Evolutionary conservation across 2,888 invertebrate species (phyloP), one percentile per base, ranked within the genome.

Genomic region (Allophyes oxyacanthae): DNA sequence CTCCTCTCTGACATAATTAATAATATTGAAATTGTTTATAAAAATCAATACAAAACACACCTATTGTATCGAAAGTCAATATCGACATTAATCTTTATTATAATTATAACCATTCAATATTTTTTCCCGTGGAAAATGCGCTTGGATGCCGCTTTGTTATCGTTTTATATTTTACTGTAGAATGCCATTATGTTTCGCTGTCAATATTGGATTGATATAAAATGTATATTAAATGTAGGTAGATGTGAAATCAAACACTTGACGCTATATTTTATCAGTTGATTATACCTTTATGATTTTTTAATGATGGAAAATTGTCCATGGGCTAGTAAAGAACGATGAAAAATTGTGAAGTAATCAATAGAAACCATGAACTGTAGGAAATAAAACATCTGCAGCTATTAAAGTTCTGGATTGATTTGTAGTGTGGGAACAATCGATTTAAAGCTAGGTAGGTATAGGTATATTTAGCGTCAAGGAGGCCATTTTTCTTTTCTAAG

Each of bases 371-470:
- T 54, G 26, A 50, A 26, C 62, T 41, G 28, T 55, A 43, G 28
- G 66, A 54, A 61, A 45, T 36, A 13, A 7, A 62, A 63, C 71
- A 72, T 56, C 65, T 72, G 69, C 28, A 36, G 36, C 36, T 28
- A 58, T 63, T 43, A 46, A 53, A 49, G 42, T 56, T 38, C 37
- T 42, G 37, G 40, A 43, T 10, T 57, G 48, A 67, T 46, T 43
- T 60, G 48, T 65, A 41, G 11, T 20, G 20, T 20, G 20, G 14
- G 36, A 41, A 41, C 36, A 9, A 49, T 62, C 15, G 50, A 48
- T 56, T 33, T 32, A 25, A 32, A 56, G 26, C 26, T 44, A n/a
- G n/a, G n/a, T n/a, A n/a, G n/a, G n/a, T n/a, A n/a, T n/a, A n/a
- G n/a, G n/a, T n/a, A 44, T 41, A 41, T 62, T 30, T 46, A 55